phyloP scores from a whole-genome alignment of 2,797 vertebrate genomes.

The Mico argentatus region DNA sequence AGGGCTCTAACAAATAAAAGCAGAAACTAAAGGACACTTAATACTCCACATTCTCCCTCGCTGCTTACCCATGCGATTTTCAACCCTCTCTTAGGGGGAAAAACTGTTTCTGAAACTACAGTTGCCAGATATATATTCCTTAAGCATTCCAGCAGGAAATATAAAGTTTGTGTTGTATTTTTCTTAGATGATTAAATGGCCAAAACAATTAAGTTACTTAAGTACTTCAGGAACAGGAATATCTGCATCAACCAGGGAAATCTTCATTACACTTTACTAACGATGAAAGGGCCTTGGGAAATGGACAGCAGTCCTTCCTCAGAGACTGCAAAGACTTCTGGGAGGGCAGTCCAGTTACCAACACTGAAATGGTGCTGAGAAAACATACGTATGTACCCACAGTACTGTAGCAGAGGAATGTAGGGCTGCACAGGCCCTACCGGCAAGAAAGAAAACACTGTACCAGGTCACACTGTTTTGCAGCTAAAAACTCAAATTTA shows the following conservation, averaged over 20 bases:
- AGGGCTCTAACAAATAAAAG: not conserved
- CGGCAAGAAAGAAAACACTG: not conserved
- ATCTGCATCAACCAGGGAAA: not conserved
- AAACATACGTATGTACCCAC: not conserved
- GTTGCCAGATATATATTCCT: not conserved
- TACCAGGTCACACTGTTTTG: not conserved
- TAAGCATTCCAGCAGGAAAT: conserved; percentile 4
- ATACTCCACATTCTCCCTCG: not conserved
- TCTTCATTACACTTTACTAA: not conserved
- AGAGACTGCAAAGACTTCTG: not conserved
- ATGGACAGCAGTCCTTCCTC: not conserved
- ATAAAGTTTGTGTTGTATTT: not conserved
- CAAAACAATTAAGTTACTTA: not conserved
- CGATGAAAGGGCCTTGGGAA: not conserved
- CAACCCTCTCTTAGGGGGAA: not conserved
- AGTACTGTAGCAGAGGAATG: not conserved
- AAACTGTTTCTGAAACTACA: not conserved
- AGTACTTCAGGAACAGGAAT: not conserved
- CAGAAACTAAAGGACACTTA: not conserved
- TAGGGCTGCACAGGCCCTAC: not conserved
- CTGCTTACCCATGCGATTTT: not conserved
- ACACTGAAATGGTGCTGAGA: not conserved
- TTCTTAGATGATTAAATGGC: conserved; percentile 28
- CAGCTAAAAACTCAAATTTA: not conserved
- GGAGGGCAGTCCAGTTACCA: not conserved